Base-by-base conservation (phyloP, 1,140 invertebrate species). In the Drosophila gunungcola region DNA sequence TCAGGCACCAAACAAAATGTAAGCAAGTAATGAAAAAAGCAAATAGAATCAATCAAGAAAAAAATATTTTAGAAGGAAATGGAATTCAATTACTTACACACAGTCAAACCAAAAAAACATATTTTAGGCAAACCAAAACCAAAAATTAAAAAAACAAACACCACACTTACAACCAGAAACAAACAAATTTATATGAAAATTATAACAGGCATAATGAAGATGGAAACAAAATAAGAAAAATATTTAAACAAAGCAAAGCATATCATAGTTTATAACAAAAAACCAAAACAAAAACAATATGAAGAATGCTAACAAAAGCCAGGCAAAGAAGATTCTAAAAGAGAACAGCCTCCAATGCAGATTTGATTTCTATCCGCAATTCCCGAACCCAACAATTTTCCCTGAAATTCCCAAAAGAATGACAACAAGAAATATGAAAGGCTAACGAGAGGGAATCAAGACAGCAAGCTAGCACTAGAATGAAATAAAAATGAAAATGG, bases 1-100 rank as follows among this genome's bases (percentile, higher is more conserved):
- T 74, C 68, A 81, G 81, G 81, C 86, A 90, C 85, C 77, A 81
- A 73, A 54, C 42, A 74, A 58, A 69, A 38, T 54, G 95, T 95
- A 93, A 92, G 38, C 34, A 73, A 52, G 64, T 39, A 57, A 76
- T 61, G 58, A 42, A 56, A 48, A 73, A 60, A 36, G 55, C 51
- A 57, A 62, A 69, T 65, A 73, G 53, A 65, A 73, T 62, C 68
- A 81, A 81, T 53, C 61, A 56, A 63, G 62, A 82, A 45, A 21
- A 21, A 55, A 73, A 75, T 86, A 88, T 88, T 86, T 86, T 88
- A 86, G 70, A 80, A 55, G 13, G 41, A 36, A 76, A 58, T 38
- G 55, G 42, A 62, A 76, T 54, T 73, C 58, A 73, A 53, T 54
- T 64, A 73, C 65, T 73, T 32, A 53, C 45, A 78, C 25, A 51